Evolutionary conservation across 2,797 vertebrate genomes (phyloP), one percentile per base, ranked within the genome.

Genomic region (Clangula hyemalis): DNA sequence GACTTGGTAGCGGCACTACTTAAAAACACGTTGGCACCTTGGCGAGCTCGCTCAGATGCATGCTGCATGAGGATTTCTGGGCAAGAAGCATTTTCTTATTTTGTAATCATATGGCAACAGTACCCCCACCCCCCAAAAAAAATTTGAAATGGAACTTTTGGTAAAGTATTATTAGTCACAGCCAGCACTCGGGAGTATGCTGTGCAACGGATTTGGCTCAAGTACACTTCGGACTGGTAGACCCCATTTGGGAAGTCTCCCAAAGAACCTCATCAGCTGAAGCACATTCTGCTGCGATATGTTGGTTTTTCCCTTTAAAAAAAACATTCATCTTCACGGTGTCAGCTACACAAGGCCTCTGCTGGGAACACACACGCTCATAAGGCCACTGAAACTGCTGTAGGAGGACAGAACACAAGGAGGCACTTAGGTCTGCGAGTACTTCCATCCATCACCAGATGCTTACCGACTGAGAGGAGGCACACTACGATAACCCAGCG

Each of bases 361-460:
- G 87, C 91, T 94, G 91, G 92, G 87, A 89, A 85, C 77, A 90
- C 32, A 22, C 11, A 51, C 10, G 78, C 83, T 86, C 43, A 0
- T 96, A 97, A 97, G 97, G 96, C 96, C 96, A 96, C 96, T 91
- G 86, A 74, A 93, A 95, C 93, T 47, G 47, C 57, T 45, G 27
- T 54, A 73, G 79, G 90, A 95, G 91, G 86, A 95, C 51, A 87
- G 89, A 91, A 95, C 73, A 87, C 58, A 71, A 93, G 64, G 94
- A 97, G 97, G 97, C 97, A 97, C 97, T 97, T 97, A 61, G 89
- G 94, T 95, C 84, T 94, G 89, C 57, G 57, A 79, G 91, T 80
- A 83, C 81, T 94, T 84, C 85, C 72, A 60, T 64, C 95, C 77
- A 8, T 86, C 91, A 81, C 85, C 89, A 38, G 87, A 78, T 0